Evolutionary conservation across 2,113 vertebrate genomes (phyloP), one percentile per base, ranked within the genome.

Genomic region (Canis aureus): DNA sequence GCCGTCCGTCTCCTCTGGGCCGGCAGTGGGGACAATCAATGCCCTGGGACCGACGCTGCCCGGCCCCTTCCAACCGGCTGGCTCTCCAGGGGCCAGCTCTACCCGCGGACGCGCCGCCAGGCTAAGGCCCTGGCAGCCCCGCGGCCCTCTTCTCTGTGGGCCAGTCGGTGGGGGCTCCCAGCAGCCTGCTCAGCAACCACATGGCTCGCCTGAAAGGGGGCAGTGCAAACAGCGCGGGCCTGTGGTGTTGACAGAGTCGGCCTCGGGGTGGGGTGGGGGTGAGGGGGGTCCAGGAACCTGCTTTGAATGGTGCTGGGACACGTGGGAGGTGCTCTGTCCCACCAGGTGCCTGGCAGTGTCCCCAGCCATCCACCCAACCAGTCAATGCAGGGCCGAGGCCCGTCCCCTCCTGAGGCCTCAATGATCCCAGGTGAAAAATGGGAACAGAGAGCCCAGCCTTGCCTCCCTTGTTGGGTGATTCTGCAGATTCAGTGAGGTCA

Each of bases 401-500:
- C 10, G 35, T 38, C 16, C 22, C 91, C 4, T 91, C 51, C 59
- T 43, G 20, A 43, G 64, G n/a, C 87, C 90, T 97, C 80, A 53
- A 16, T 55, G 13, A 82, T 27, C 69, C 51, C 15, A 11, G 81
- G 27, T 35, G 84, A 59, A 74, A 95, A 97, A 95, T 92, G 94
- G 94, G 94, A 80, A 64, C 73, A 66, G 43, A 91, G 59, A 80
- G 32, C 29, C 82, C 71, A 51, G 64, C 16, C 69, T 94, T 35
- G 15, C 57, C 49, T 89, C 51, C 67, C 73, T 89, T 43, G 2
- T 43, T 2, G 1, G 83, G 83, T 89, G 86, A 96, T 80, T 95
- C 64, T 96, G 95, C 94, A 97, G 83, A 93, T 91, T 91, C 83
- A 27, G 27, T 27, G 86, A 94, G 92, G 96, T 97, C 97, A 97